phyloP scores from a whole-genome alignment of 2,888 invertebrate genomes.

The Drosophila flavopinicola region DNA sequence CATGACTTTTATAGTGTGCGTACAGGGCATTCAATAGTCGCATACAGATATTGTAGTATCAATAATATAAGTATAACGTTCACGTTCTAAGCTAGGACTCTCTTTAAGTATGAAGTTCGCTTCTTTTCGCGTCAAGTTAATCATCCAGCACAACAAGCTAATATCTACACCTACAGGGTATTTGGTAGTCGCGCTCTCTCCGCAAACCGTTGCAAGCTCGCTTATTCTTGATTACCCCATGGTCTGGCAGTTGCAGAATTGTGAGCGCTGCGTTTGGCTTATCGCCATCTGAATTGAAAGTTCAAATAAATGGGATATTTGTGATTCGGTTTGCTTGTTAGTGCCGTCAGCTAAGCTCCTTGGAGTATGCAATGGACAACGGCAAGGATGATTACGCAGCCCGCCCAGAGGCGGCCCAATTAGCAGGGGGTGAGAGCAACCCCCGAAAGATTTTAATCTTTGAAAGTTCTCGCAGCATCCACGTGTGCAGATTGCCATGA shows the following conservation, averaged over 20 bases:
- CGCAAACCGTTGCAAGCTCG: slow-evolving; percentile 4
- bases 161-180: slow-evolving; percentile 14
- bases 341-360: slow-evolving; percentile 39
- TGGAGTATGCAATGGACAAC: slow-evolving; percentile 22
- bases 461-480: slow-evolving; percentile 34
- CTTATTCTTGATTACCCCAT: slow-evolving; percentile 34
- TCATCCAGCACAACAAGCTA: neutral
- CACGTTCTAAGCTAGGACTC: no score
- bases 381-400: slow-evolving; percentile 44
- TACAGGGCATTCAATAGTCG: slow-evolving; percentile 7
- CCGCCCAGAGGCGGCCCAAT: slow-evolving; percentile 50
- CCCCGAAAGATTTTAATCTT: slow-evolving; percentile 42
- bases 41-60: no score
- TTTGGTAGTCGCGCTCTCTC: neutral
- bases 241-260: slow-evolving; percentile 9
- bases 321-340: slow-evolving; percentile 35
- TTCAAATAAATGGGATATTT: slow-evolving; percentile 61
- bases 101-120: no score
- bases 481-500: slow-evolving; percentile 35
- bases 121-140: no score
- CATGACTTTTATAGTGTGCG: neutral
- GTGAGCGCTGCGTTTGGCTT: slow-evolving; percentile 37
- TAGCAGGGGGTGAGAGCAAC: slow-evolving; percentile 25
- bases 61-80: no score
- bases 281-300: slow-evolving; percentile 62